Base-by-base conservation (phyloP, 2,888 invertebrate species). In the Lobophora halterata region DNA sequence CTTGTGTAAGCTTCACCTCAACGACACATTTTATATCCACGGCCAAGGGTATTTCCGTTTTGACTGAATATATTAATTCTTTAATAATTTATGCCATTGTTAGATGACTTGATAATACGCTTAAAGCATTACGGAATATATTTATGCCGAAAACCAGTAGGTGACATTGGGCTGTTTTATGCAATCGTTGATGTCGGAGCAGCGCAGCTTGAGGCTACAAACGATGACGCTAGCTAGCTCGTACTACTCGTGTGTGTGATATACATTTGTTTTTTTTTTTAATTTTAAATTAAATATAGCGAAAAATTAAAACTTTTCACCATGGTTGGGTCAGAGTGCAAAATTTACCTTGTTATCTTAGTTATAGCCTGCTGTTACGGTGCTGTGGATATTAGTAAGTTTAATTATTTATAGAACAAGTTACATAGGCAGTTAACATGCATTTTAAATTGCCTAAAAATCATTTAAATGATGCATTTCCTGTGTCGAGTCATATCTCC, bases 331-430 rank as follows among this genome's bases (percentile, higher is more conserved):
- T 23, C 33, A 11, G 27, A 38, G 46, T 30, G 28, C 32, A 38
- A 32, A 34, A 5, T 61, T 41, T 44, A 62, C 42, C 54, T 62
- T 40, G 43, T 76, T 5, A 44, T 65, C 7, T 33, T 54, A 17
- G 37, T 68, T 46, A 43, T 69, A 8, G 57, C 54, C 43, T 46
- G 29, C 33, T 65, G 67, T 42, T 55, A 60, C 45, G 75, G 73
- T 47, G 57, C 63, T 11, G 42, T 71, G 31, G 72, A 80, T 49
- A 57, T 82, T 18, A 69, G 83, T 83, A 59, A 74, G 82, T 71
- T 13, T 27, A 30, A 33, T 37, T 31, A 6, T 20, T 16, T 10
- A 11, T 7, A 24, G 16, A n/a, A 9, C 20, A 5, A 20, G 13
- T 14, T 11, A 12, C n/a, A n/a, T n/a, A n/a, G n/a, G n/a, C n/a